phyloP scores from a whole-genome alignment of 2,797 vertebrate species.

The Sebastes wilsoni region DNA sequence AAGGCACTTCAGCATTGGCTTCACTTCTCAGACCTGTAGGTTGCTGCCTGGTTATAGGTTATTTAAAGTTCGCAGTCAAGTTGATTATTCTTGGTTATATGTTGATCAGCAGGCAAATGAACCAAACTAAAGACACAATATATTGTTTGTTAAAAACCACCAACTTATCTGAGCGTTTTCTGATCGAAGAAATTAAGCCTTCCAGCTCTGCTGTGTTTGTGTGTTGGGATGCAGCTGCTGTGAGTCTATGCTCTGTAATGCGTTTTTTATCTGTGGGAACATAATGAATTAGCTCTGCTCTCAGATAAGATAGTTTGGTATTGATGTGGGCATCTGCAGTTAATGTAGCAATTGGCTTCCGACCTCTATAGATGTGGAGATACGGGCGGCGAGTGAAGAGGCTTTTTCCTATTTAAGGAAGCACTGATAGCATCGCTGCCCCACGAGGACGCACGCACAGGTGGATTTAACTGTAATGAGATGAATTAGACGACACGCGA shows the following conservation, averaged over 20 bases:
- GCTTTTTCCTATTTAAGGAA: background rate
- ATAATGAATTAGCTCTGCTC: conserved; percentile 25
- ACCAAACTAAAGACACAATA: no score
- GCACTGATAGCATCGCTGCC: background rate
- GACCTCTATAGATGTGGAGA: conserved; percentile 26
- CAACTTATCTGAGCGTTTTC: no score
- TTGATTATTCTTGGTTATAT: no score
- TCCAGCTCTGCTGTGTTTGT: background rate
- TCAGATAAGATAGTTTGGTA: conserved; percentile 18
- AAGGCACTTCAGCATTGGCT: no score
- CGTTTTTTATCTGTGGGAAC: conserved; percentile 9
- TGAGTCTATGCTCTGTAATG: background rate
- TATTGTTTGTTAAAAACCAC: background rate
- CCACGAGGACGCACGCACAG: background rate
- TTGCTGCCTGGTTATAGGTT: no score
- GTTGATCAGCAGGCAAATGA: no score
- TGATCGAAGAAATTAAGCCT: no score
- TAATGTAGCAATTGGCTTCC: background rate
- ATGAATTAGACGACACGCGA: background rate
- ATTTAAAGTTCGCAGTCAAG: no score
- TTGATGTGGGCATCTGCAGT: conserved; percentile 16
- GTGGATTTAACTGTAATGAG: conserved; percentile 23
- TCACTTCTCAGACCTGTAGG: no score
- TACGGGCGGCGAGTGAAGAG: background rate
- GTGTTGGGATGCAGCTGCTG: background rate